These are phyloP conservation scores for Coleophora deauratella DNA, from an alignment of 2,888 invertebrate species.

Conservation along the genomic window DNA sequence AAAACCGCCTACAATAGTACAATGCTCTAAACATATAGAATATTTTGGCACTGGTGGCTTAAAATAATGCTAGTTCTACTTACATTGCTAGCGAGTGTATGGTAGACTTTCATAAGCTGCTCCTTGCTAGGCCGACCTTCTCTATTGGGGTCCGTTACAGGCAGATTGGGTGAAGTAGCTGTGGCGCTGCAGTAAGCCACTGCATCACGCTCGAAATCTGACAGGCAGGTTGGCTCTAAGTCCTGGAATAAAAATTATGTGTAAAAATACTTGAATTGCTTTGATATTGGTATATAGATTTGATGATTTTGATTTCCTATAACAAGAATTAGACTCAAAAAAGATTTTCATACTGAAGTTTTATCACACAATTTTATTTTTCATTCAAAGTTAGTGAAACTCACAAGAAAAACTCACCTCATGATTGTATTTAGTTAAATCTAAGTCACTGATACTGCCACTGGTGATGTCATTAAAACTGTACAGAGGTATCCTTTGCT, in stretches of 20 bases:
- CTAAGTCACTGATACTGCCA: conserved; percentile 45
- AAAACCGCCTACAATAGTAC: too few species aligned
- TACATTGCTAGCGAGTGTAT: conserved; percentile 49
- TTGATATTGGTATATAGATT: too few species aligned
- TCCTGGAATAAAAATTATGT: conserved; percentile 28
- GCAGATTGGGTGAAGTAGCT: conserved; percentile 17
- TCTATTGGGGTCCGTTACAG: conserved; percentile 18
- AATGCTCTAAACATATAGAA: too few species aligned
- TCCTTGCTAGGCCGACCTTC: conserved; percentile 57
- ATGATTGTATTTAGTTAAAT: conserved; percentile 46
- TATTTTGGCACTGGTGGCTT: too few species aligned
- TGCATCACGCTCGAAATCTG: conserved; percentile 57
- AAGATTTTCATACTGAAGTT: too few species aligned
- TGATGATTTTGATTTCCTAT: neutral
- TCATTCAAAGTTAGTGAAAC: too few species aligned
- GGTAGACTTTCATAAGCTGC: conserved; percentile 53
- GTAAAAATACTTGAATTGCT: too few species aligned
- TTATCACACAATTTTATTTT: too few species aligned
- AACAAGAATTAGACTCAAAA: too few species aligned
- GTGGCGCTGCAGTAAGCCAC: conserved; percentile 42
- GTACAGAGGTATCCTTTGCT: conserved; percentile 33
- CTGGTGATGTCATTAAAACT: conserved; percentile 32
- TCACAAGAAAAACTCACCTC: conserved; percentile 32
- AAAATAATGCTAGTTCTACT: too few species aligned
- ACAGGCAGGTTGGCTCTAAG: conserved; percentile 57